Evolutionary conservation across 1,140 invertebrate genomes (phyloP).

Genomic region (Zophobas atratus): DNA sequence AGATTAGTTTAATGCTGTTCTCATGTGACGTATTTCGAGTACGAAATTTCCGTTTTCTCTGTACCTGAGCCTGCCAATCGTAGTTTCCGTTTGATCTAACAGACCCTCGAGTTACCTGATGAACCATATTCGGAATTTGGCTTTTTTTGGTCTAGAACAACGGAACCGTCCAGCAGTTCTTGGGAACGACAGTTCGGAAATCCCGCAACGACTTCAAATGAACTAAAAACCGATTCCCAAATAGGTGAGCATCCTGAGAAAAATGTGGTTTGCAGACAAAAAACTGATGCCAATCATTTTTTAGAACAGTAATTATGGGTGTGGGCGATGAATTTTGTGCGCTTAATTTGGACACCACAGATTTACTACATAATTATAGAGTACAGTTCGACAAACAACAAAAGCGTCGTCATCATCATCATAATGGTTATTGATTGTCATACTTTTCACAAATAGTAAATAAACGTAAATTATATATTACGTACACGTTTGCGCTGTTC

Average conservation of each 20-base stretch:
- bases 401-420: slow-evolving; percentile 3
- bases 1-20: too few species aligned
- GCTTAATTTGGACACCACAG: slow-evolving; percentile 17
- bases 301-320: slow-evolving; percentile 13
- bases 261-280: slow-evolving; percentile 22
- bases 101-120: too few species aligned
- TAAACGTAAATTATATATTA: not conserved
- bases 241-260: slow-evolving; percentile 19
- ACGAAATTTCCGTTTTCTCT: too few species aligned
- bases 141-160: not conserved
- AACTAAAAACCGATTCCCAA: slow-evolving; percentile 12
- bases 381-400: slow-evolving; percentile 17
- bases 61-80: too few species aligned
- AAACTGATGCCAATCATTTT: slow-evolving; percentile 16
- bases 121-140: too few species aligned
- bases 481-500: not conserved
- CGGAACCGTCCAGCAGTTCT: not conserved
- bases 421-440: slow-evolving; percentile 19
- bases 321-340: slow-evolving; percentile 6
- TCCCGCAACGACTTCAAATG: slow-evolving; percentile 17
- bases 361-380: slow-evolving; percentile 30
- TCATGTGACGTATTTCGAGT: too few species aligned
- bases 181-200: slow-evolving; percentile 5
- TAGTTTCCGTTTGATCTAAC: too few species aligned
- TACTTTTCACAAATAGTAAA: slow-evolving; percentile 4